Percentiles rank a stretch among this genome's conserved stretches.
Evolutionary conservation across 2,113 vertebrate species (phyloP).

Genomic region (Apaloderma vittatum): DNA sequence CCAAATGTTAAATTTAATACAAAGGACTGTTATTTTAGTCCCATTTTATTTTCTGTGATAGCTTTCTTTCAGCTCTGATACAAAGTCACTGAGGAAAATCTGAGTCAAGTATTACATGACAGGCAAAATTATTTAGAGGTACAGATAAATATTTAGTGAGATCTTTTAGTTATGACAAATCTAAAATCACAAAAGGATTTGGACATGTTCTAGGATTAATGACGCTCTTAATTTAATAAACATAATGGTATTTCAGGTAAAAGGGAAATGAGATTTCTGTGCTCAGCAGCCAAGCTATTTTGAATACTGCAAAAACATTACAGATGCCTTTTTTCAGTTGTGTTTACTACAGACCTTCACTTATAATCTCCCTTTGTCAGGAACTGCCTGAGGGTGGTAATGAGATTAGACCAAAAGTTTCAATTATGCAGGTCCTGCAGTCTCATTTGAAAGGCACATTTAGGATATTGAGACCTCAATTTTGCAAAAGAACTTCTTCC

Average conservation of each 20-base stretch:
- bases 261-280: slow-evolving; percentile 1
- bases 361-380: slow-evolving; percentile 14
- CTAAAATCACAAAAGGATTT: not conserved
- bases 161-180: not conserved
- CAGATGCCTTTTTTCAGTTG: not conserved
- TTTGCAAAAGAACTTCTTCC: not conserved
- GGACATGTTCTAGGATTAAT: not conserved
- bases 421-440: not conserved
- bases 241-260: slow-evolving; percentile 11
- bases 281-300: not conserved
- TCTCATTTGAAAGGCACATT: not conserved
- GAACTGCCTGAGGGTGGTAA: not conserved
- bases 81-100: not conserved
- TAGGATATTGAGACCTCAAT: not conserved
- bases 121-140: not conserved
- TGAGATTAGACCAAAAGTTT: not conserved
- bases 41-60: slow-evolving; percentile 45
- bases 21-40: slow-evolving; percentile 50
- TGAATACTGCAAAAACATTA: not conserved
- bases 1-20: slow-evolving; percentile 60
- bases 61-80: slow-evolving; percentile 36
- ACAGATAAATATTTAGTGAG: slow-evolving; percentile 1
- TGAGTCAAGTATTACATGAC: not conserved
- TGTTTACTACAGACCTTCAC: not conserved
- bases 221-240: not conserved